A percentile compares a stretch with the other conserved stretches of the same genome.
These are phyloP conservation scores for Ceyx erithaca DNA, from an alignment of 2,797 vertebrate genomes.

Conservation along the genomic window DNA sequence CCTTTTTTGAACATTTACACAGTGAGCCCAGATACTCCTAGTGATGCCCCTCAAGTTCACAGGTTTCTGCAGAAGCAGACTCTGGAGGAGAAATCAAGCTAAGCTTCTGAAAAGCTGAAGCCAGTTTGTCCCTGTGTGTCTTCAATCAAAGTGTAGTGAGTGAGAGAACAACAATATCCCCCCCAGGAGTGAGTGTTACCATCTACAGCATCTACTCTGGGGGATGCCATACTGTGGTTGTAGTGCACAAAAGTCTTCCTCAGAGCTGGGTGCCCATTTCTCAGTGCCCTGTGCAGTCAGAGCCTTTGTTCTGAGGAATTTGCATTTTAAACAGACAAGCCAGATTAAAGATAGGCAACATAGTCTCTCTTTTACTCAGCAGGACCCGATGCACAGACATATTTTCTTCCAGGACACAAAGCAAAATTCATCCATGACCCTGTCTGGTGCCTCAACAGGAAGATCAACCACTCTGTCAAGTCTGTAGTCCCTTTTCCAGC, in stretches of 20 bases:
- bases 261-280: neutral
- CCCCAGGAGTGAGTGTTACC: neutral
- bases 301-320: neutral
- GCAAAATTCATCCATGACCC: conserved; percentile 1
- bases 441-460: neutral
- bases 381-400: neutral
- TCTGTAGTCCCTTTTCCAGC: neutral
- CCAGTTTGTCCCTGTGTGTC: neutral
- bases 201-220: neutral
- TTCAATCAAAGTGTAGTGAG: neutral
- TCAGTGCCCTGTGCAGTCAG: neutral
- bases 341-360: neutral
- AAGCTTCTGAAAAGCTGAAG: neutral
- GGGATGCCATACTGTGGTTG: neutral
- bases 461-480: neutral
- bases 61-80: neutral
- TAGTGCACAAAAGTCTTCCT: neutral
- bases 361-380: neutral
- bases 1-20: neutral
- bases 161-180: neutral
- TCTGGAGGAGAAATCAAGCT: neutral
- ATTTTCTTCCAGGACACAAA: conserved; percentile 6
- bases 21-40: neutral
- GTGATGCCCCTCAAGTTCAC: neutral
- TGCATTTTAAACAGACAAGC: conserved; percentile 4